Evolutionary conservation across 2,888 invertebrate genomes (phyloP).

Genomic region (Drosophila testacea): DNA sequence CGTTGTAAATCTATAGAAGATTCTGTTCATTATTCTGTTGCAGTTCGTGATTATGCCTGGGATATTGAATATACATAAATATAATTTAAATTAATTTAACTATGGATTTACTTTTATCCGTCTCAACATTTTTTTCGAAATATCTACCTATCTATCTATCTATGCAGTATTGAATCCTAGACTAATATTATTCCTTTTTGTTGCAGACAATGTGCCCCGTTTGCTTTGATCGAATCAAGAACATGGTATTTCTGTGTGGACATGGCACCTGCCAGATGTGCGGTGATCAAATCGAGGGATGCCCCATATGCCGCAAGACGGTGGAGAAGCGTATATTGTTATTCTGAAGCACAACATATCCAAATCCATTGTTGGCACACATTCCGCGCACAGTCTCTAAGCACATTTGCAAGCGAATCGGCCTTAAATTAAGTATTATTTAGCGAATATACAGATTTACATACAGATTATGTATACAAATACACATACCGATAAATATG

Average conservation of each 20-base stretch:
- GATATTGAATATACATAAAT: too few species aligned
- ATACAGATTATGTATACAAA: constrained; percentile 37
- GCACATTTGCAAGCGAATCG: constrained; percentile 53
- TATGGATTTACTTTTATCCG: too few species aligned
- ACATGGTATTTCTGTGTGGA: constrained; percentile 99
- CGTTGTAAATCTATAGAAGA: neutral
- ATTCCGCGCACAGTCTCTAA: constrained; percentile 67
- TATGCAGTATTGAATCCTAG: neutral
- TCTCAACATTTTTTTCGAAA: too few species aligned
- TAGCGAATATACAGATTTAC: constrained; percentile 33
- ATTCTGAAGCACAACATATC: constrained; percentile 86
- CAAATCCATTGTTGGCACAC: constrained; percentile 35
- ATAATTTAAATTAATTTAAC: too few species aligned
- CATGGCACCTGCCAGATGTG: constrained; percentile 99
- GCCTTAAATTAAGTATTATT: constrained; percentile 66
- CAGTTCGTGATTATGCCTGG: too few species aligned
- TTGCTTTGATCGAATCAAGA: constrained; percentile 98
- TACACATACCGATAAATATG: neutral
- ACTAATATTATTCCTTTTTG: constrained; percentile 8
- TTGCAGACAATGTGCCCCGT: constrained; percentile 99
- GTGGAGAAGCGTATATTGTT: constrained; percentile 98
- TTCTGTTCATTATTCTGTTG: too few species aligned
- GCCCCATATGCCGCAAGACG: constrained; percentile 98
- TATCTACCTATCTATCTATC: too few species aligned
- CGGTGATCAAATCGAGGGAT: constrained; percentile 98